Base-by-base conservation (phyloP, 2,888 invertebrate genomes). In the Netelia virgata region DNA sequence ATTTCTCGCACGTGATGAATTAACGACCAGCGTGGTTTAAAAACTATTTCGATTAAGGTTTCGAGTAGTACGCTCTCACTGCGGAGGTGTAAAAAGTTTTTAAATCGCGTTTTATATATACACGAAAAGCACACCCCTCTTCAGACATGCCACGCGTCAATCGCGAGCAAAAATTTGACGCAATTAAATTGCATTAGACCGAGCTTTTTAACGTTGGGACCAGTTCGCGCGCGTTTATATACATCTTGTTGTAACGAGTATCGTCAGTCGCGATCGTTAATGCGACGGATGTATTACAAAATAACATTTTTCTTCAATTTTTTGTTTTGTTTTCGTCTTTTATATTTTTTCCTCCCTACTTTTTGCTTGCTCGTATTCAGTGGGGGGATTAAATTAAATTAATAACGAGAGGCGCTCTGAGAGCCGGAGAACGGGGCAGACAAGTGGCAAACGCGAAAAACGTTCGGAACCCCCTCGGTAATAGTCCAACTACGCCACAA, bases 381-480 rank as follows among this genome's bases (percentile, higher is more conserved):
- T 36, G 36, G 36, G 36, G 36, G 16, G 16, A 1, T 3, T 66
- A 53, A 70, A 78, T 78, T 70, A 61, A 78, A 78, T 78, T 70
- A 78, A 69, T 55, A 55, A 18, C n/a, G 57, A 18, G 23, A 72
- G 55, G 63, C n/a, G 61, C 23, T 68, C 16, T 55, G 59, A 77
- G 73, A 64, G 59, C 14, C 18, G 43, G 68, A 41, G 57, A 61
- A 76, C 53, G 50, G 47, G 47, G 76, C 68, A 77, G 72, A 80
- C 63, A 73, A 80, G 79, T 73, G 72, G 76, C 68, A 73, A 77
- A 77, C 47, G 57, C 66, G 50, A 61, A 63, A 81, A 75, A 61
- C 61, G 72, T 84, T 79, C 79, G 23, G 63, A 43, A 70, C 64
- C 70, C 36, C 59, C 43, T 47, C 55, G 69, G 61, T 74, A 70